These are phyloP conservation scores for Umimayanthus kanabou DNA, from an alignment of 92 coral and sea anemone genomes.

Conservation along the genomic window DNA sequence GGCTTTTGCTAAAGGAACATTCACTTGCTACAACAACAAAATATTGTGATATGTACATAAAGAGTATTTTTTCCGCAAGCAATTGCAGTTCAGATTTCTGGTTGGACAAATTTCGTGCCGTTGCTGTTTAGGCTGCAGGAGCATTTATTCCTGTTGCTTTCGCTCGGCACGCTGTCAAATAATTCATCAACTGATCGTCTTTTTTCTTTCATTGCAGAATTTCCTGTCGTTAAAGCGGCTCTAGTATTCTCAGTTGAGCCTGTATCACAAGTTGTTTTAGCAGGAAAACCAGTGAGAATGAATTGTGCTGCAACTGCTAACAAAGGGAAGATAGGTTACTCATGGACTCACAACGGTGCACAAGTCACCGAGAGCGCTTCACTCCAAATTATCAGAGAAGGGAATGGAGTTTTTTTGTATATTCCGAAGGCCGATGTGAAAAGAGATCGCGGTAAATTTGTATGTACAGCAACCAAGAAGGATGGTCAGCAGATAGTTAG, in stretches of 20 bases:
- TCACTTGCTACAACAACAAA: neutral
- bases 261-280: slow-evolving; percentile 38
- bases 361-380: slow-evolving; percentile 18
- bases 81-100: neutral
- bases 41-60: neutral
- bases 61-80: neutral
- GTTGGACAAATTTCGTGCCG: neutral
- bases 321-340: slow-evolving; percentile 41
- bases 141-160: slow-evolving; percentile 17
- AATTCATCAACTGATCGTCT: slow-evolving; percentile 7
- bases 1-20: neutral
- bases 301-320: slow-evolving; percentile 54
- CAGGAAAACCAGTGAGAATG: slow-evolving; percentile 53
- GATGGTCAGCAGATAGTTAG: neutral
- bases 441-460: slow-evolving; percentile 62
- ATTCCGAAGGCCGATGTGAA: slow-evolving; percentile 43
- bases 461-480: slow-evolving; percentile 47
- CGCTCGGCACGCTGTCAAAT: neutral
- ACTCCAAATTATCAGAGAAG: slow-evolving; percentile 45
- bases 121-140: neutral
- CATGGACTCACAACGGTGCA: slow-evolving; percentile 49
- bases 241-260: slow-evolving; percentile 61
- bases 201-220: slow-evolving; percentile 52
- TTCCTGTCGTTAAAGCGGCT: slow-evolving; percentile 52
- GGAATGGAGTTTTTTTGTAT: slow-evolving; percentile 41